Evolutionary conservation across 2,113 vertebrate species (phyloP), one percentile per base, ranked within the genome.

Genomic region (Austrofundulus limnaeus): DNA sequence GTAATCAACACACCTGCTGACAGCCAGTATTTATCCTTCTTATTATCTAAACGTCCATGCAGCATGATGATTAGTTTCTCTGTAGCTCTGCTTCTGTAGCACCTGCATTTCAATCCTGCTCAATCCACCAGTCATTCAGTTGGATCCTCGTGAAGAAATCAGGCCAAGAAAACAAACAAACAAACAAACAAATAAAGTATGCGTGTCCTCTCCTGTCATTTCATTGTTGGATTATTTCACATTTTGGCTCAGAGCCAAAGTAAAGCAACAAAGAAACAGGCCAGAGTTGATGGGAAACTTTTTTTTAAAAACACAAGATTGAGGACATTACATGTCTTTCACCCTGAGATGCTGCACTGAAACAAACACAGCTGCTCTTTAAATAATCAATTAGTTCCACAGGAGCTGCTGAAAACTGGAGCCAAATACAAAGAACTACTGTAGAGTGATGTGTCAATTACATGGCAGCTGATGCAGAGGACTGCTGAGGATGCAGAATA

Each of bases 311-410:
- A 47, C 62, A 47, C 45, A 21, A 51, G 47, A 28, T 56, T 25
- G 51, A 13, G 63, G 51, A 63, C 48, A 41, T 68, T 63, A 49
- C 42, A 43, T 59, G 66, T 77, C 34, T 60, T 69, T 42, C 1
- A 24, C 60, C 62, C 21, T 14, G 46, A 66, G 37, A 45, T 64
- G 73, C 24, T 64, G 52, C 60, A 24, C 42, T 0, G 28, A 75
- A 62, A 70, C 55, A 69, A 80, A 71, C 53, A 21, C n/a, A 19
- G 24, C 21, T 58, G 4, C 51, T 56, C 51, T 55, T n/a, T 53
- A 19, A 65, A 62, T 47, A 72, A 76, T 83, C 77, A 67, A 68
- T 85, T 81, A 56, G 80, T 81, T 87, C 80, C 72, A 67, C 42
- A 53, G 43, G 23, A 59, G 66, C 48, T 54, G 46, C 31, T 59